Evolutionary conservation across 92 coral and sea anemone species (phyloP).

Genomic region (Siderastrea siderea): DNA sequence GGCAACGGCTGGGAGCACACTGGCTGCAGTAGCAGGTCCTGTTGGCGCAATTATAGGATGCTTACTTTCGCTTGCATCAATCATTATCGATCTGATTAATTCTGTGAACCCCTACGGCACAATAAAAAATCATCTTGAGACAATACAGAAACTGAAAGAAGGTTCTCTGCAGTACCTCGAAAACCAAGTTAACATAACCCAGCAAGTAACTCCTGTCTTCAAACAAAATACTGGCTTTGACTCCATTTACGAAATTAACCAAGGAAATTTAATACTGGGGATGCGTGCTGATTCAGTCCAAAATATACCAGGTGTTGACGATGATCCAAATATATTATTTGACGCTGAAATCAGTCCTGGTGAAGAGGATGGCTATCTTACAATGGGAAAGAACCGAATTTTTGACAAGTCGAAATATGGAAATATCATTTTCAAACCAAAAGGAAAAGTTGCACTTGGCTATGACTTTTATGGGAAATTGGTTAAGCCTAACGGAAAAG

Average conservation of each 20-base stretch:
- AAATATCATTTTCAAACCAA: constrained; percentile 16
- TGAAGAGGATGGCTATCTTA: constrained; percentile 13
- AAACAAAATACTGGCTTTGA: constrained; percentile 19
- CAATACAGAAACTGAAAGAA: no score
- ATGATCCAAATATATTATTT: background rate
- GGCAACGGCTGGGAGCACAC: no score
- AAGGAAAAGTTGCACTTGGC: constrained; percentile 6
- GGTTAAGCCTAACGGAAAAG: constrained; percentile 14
- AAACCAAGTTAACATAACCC: constrained; percentile 8
- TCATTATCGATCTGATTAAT: no score
- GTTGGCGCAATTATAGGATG: no score
- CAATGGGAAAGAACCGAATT: constrained; percentile 23
- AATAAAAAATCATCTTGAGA: no score
- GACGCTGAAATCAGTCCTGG: background rate
- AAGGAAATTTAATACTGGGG: no score
- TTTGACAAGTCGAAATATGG: constrained; percentile 26
- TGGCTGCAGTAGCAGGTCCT: no score
- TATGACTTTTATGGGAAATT: constrained; percentile 20
- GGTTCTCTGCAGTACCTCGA: background rate
- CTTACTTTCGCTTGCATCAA: no score
- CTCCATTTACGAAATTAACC: background rate
- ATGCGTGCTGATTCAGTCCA: no score
- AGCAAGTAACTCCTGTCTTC: constrained; percentile 1
- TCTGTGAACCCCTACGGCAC: no score
- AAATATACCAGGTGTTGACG: no score